Evolutionary conservation across 2,113 vertebrate species (phyloP).

Genomic region (Cheirogaleus medius): DNA sequence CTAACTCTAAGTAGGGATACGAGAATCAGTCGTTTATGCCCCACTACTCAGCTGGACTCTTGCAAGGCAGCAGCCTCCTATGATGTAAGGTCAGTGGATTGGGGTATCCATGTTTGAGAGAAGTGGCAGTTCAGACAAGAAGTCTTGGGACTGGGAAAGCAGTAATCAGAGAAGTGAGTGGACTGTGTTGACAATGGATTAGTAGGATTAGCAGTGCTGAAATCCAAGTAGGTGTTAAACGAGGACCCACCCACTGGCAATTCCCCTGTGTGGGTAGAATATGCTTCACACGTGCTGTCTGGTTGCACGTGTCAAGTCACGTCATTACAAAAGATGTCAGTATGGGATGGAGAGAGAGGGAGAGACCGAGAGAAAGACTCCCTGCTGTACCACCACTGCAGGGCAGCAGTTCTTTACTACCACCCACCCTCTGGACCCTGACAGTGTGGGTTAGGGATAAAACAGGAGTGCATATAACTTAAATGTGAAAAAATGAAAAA

Average conservation of each 20-base stretch:
- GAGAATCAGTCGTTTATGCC: background rate
- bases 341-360: background rate
- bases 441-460: background rate
- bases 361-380: background rate
- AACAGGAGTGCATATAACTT: background rate
- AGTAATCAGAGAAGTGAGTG: background rate
- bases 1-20: background rate
- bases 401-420: background rate
- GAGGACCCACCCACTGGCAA: background rate
- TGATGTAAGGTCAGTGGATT: background rate
- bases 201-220: background rate
- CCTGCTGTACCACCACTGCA: accelerated
- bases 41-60: background rate
- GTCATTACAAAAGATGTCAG: background rate
- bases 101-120: background rate
- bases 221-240: background rate
- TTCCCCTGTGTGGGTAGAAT: too few species aligned
- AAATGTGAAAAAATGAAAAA: background rate
- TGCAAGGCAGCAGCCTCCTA: background rate
- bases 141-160: background rate
- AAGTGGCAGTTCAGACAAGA: background rate
- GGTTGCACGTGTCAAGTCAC: background rate
- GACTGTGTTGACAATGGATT: background rate
- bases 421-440: background rate
- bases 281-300: background rate